Evolutionary conservation across 35 echinoderm and acorn worm species (phyloP).

Genomic region (Ophiothrix spiculata): DNA sequence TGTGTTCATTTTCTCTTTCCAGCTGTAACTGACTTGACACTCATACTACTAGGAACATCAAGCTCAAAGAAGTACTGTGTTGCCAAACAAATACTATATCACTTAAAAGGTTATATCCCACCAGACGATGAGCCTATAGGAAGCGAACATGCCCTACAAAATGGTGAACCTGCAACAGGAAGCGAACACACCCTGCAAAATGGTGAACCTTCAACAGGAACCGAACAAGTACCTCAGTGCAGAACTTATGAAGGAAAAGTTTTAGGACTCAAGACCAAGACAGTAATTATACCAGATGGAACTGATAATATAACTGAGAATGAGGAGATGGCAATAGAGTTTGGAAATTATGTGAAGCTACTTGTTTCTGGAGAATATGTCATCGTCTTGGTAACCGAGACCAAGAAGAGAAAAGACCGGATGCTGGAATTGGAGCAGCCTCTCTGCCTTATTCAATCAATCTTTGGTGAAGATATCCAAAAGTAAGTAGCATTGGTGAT

Average conservation of each 20-base stretch:
- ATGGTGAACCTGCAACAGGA: too few species aligned
- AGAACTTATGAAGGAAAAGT: neutral
- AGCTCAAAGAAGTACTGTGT: neutral
- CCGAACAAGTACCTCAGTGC: neutral
- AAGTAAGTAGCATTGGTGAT: neutral
- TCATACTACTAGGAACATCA: neutral
- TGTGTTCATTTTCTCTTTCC: too few species aligned
- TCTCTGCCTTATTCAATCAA: too few species aligned
- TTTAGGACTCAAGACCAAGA: neutral
- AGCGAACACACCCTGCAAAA: too few species aligned
- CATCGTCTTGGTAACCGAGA: neutral
- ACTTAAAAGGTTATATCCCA: neutral
- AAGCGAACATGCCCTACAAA: too few species aligned
- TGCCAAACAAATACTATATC: neutral
- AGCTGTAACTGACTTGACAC: neutral
- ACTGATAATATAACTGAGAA: too few species aligned
- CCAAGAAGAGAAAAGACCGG: neutral
- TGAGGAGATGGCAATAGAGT: neutral
- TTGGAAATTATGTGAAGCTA: neutral
- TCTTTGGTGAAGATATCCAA: too few species aligned
- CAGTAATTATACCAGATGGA: neutral
- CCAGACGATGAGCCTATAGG: too few species aligned
- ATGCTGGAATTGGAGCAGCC: neutral
- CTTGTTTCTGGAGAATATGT: neutral
- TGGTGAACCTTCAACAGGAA: neutral